Percentiles rank a stretch among this genome's conserved stretches.
phyloP scores from a whole-genome alignment of 35 echinoderm and acorn worm species.

The Heliocidaris erythrogramma region DNA sequence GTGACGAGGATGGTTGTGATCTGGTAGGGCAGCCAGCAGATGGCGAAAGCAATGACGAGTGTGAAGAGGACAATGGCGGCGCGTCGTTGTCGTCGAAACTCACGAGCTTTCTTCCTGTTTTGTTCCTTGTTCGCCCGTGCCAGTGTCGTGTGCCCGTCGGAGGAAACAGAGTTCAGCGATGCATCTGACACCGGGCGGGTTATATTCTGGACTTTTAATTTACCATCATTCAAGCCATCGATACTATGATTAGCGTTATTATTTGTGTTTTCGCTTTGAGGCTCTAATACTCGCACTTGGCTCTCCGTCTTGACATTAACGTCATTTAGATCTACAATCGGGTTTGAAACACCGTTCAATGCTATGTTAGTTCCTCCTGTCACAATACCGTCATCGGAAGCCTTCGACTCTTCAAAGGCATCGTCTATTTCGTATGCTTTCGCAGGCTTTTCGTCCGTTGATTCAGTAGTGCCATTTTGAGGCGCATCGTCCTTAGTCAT shows the following conservation, averaged over 20 bases:
- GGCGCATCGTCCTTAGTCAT: background rate
- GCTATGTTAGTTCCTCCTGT: background rate
- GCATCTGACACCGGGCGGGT: background rate
- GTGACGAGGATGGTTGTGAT: slow-evolving; percentile 32
- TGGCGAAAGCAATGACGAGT: slow-evolving; percentile 48
- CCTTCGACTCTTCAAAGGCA: background rate
- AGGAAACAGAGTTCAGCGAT: background rate
- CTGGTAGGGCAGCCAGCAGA: slow-evolving; percentile 71
- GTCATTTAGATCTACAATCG: background rate
- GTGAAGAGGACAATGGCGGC: slow-evolving; percentile 48
- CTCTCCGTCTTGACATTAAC: background rate
- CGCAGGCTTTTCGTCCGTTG: background rate
- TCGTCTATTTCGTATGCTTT: background rate
- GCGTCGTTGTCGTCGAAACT: slow-evolving; percentile 43
- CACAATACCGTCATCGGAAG: background rate
- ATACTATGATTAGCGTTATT: background rate
- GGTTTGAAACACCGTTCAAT: background rate
- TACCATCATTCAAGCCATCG: background rate
- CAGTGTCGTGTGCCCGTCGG: background rate
- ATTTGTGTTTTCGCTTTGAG: background rate
- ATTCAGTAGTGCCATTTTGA: background rate
- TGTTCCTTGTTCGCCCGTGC: background rate
- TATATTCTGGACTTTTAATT: background rate
- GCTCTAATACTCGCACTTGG: background rate
- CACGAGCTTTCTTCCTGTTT: background rate